phyloP scores from a whole-genome alignment of 2,888 invertebrate genomes.

The Euproctis similis region DNA sequence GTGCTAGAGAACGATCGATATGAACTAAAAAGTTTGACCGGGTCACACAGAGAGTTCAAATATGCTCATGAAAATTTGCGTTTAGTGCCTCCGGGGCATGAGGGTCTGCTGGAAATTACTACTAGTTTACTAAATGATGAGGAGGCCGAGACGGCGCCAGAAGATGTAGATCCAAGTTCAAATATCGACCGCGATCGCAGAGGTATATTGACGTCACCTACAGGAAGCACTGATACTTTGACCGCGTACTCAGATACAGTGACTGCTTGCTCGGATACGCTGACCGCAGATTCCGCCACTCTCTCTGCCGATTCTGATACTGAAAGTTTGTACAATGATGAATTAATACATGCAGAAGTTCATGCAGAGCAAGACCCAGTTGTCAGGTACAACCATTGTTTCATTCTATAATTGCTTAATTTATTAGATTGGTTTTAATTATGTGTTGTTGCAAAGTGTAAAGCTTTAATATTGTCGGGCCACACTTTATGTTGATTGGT shows the following conservation, averaged over 20 bases:
- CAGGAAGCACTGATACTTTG: not conserved
- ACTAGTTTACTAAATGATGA: not conserved
- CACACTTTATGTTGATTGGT: too few relatives aligned
- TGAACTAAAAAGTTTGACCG: slow-evolving; percentile 10
- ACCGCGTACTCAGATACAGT: not conserved
- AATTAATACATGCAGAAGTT: too few relatives aligned
- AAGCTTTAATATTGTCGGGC: too few relatives aligned
- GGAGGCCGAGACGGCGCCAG: slow-evolving; percentile 3
- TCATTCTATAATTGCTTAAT: too few relatives aligned
- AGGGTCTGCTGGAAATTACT: slow-evolving; percentile 1
- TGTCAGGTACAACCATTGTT: too few relatives aligned
- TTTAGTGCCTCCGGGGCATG: slow-evolving; percentile 6
- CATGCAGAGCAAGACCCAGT: too few relatives aligned
- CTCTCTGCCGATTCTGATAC: not conserved
- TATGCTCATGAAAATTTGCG: slow-evolving; percentile 15
- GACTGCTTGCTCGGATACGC: not conserved
- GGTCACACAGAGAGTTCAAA: slow-evolving; percentile 14
- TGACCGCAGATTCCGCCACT: not conserved
- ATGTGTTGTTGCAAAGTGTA: too few relatives aligned
- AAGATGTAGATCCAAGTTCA: not conserved
- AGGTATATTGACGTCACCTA: too few relatives aligned
- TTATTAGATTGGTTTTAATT: too few relatives aligned
- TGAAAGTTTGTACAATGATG: too few relatives aligned
- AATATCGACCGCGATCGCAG: not conserved
- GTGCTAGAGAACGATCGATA: not conserved